Conservation (phyloP, 2,888 invertebrate species). For the Pachymerium ferrugineum region DNA sequence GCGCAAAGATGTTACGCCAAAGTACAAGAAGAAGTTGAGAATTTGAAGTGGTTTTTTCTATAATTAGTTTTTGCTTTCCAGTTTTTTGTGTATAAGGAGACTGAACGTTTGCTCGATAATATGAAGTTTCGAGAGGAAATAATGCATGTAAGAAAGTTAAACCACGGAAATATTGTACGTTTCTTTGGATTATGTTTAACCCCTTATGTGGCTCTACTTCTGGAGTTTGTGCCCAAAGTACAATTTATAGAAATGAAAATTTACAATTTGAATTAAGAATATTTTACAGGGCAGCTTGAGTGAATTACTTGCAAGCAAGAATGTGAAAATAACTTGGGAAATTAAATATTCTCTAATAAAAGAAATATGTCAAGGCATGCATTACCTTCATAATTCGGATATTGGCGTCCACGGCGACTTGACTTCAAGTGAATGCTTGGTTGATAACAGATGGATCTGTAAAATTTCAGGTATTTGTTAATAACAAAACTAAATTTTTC, state of each 20-base stretch:
- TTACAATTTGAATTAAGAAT: too few species aligned
- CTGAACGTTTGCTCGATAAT: not conserved
- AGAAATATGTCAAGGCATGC: conserved; percentile 29
- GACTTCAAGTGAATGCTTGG: not conserved
- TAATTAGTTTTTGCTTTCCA: not conserved
- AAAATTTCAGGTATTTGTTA: conserved; percentile 25
- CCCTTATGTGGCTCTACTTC: not conserved
- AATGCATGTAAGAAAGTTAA: not conserved
- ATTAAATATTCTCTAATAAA: conserved; percentile 18
- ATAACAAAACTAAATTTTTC: not conserved
- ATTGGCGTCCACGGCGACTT: not conserved
- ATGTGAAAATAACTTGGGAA: conserved; percentile 27
- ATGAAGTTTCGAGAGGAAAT: conserved; percentile 12
- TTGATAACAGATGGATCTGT: conserved; percentile 27
- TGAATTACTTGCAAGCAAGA: not conserved
- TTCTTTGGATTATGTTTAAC: conserved; percentile 12
- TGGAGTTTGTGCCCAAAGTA: conserved; percentile 22
- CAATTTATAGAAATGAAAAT: not conserved
- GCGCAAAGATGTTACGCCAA: conserved; percentile 28
- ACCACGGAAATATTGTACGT: conserved; percentile 21
- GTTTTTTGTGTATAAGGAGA: not conserved
- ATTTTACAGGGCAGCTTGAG: conserved; percentile 12
- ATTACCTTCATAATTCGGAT: conserved; percentile 6
- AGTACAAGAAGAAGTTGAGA: not conserved
- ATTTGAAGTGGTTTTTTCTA: not conserved